These are phyloP conservation scores for Sycophila texana DNA, from an alignment of 2,888 invertebrate species.

Conservation along the genomic window DNA sequence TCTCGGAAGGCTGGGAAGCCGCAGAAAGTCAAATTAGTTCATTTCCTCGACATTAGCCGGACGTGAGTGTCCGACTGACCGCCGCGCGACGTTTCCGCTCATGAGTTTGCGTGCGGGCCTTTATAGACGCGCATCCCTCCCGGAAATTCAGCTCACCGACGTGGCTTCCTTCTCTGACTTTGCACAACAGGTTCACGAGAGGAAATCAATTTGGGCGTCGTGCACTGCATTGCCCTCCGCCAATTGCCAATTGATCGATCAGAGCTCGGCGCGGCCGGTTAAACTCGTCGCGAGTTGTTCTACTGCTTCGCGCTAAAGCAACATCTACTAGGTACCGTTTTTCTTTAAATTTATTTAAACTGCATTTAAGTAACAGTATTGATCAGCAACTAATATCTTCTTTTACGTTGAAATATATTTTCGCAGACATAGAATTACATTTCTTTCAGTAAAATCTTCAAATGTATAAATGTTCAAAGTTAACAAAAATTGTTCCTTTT, in stretches of 20 bases:
- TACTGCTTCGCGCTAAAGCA: neutral
- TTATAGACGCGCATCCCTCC: neutral
- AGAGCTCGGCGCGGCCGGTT: neutral
- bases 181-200: neutral
- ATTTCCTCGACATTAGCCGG: neutral
- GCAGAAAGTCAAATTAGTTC: neutral
- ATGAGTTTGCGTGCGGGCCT: neutral
- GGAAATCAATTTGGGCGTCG: constrained; percentile 15
- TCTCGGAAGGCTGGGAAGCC: too few species aligned
- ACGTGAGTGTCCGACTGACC: neutral
- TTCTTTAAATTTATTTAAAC: neutral
- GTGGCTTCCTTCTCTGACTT: constrained; percentile 11
- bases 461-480: too few species aligned
- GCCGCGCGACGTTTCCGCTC: constrained; percentile 11
- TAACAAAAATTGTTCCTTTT: too few species aligned
- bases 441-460: too few species aligned
- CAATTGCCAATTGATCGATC: neutral
- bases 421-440: too few species aligned
- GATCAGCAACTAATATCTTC: too few species aligned
- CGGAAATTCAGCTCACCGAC: constrained; percentile 7
- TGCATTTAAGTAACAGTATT: neutral
- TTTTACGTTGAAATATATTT: too few species aligned
- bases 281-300: neutral
- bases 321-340: neutral
- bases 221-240: neutral